phyloP scores from a whole-genome alignment of 2,797 vertebrate genomes.

The Epinephelus malabaricus region DNA sequence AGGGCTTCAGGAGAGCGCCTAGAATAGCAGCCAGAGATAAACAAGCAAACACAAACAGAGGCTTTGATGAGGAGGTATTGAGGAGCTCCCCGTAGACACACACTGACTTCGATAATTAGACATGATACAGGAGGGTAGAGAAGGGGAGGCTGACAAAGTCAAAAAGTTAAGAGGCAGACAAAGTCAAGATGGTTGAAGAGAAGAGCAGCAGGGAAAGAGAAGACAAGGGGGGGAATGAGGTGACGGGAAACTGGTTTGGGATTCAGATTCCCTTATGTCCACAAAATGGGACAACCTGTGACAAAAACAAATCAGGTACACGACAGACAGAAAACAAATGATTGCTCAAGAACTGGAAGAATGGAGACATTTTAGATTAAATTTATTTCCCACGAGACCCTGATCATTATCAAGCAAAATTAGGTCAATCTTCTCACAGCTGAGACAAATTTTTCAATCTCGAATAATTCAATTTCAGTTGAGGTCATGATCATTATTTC shows the following conservation, averaged over 20 bases:
- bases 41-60: conserved; percentile 83
- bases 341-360: conserved; percentile 4
- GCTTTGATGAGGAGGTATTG: conserved; percentile 85
- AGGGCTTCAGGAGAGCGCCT: conserved; percentile 76
- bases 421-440: background rate
- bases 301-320: conserved; percentile 1
- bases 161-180: conserved; percentile 70
- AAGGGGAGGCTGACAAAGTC: conserved; percentile 68
- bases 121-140: conserved; percentile 64
- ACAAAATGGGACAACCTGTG: background rate
- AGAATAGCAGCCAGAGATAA: conserved; percentile 85
- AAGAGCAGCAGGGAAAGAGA: conserved; percentile 8
- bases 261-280: conserved; percentile 4
- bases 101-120: conserved; percentile 79
- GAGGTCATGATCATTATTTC: too few species aligned
- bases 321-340: conserved; percentile 2
- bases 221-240: conserved; percentile 8
- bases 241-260: conserved; percentile 23
- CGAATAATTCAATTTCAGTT: background rate
- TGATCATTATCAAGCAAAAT: background rate
- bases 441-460: background rate
- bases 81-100: conserved; percentile 79
- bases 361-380: background rate
- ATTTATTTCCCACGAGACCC: background rate
- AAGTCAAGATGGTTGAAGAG: conserved; percentile 50